Percentiles rank a stretch among this genome's conserved stretches.
Conservation (phyloP, 2,113 vertebrate species). For the Epinephelus lanceolatus region DNA sequence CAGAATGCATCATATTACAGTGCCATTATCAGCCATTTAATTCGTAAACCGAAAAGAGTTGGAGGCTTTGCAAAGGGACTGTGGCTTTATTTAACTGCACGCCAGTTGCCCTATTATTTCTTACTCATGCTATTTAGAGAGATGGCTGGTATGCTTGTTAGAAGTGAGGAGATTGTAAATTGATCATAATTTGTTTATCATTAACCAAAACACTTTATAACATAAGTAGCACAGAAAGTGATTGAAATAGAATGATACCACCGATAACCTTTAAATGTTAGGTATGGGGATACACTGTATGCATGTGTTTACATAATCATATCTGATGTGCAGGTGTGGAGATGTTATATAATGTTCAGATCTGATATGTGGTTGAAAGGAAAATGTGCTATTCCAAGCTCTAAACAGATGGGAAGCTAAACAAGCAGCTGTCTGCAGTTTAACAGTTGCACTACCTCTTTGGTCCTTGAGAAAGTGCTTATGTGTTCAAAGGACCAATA, state of each 20-base stretch:
- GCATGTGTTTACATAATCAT: not conserved
- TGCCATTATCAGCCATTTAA: slow-evolving; percentile 11
- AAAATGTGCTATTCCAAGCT: not conserved
- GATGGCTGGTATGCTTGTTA: not conserved
- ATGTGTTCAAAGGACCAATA: not conserved
- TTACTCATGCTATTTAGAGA: not conserved
- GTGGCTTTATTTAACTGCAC: slow-evolving; percentile 2
- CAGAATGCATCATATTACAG: not conserved
- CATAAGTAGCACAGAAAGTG: not conserved
- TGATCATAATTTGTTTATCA: not conserved
- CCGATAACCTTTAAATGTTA: not conserved
- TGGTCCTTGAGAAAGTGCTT: not conserved
- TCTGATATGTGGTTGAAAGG: not conserved
- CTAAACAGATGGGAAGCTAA: not conserved
- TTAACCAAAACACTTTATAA: not conserved
- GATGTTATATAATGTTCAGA: not conserved
- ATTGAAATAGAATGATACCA: not conserved
- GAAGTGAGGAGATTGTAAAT: not conserved
- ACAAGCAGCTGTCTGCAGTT: not conserved
- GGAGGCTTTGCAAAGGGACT: slow-evolving; percentile 10
- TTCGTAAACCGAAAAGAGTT: not conserved
- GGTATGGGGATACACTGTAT: not conserved
- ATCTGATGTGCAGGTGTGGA: not conserved
- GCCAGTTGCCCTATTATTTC: not conserved
- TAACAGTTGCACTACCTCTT: not conserved